Percentiles rank a stretch among this genome's conserved stretches.
These are phyloP conservation scores for Penaeus vannamei DNA, from an alignment of 1,140 invertebrate genomes.

Conservation along the genomic window DNA sequence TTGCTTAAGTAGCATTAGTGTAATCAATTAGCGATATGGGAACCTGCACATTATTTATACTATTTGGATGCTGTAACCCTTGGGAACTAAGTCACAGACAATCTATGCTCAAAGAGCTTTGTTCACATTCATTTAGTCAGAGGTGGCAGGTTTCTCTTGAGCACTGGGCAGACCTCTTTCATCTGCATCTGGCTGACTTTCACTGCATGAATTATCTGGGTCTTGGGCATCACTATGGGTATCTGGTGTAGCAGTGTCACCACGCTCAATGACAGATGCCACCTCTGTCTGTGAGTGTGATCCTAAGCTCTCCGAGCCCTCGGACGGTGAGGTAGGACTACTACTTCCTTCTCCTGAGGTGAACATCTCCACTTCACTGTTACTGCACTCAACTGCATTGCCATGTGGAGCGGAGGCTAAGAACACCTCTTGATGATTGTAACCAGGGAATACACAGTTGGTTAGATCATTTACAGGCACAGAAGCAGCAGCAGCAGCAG, in stretches of 20 bases:
- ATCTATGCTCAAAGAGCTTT: neutral
- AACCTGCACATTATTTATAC: neutral
- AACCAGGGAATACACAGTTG: conserved; percentile 22
- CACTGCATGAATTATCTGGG: conserved; percentile 42
- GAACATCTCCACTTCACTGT: conserved; percentile 47
- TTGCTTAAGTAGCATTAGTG: too few species aligned
- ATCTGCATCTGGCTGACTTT: conserved; percentile 46
- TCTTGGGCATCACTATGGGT: conserved; percentile 66
- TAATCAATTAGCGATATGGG: too few species aligned
- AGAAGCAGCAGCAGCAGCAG: conserved; percentile 56
- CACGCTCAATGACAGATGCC: conserved; percentile 65
- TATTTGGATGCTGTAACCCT: neutral
- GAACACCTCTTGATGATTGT: conserved; percentile 21
- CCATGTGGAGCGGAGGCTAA: conserved; percentile 24
- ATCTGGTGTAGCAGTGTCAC: conserved; percentile 65
- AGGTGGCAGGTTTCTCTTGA: conserved; percentile 41
- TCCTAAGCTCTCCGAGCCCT: conserved; percentile 65
- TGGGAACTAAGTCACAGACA: conserved; percentile 8
- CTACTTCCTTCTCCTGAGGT: conserved; percentile 47
- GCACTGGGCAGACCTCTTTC: neutral
- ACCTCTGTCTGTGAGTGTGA: conserved; percentile 68
- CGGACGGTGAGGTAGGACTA: conserved; percentile 58
- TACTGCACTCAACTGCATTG: conserved; percentile 45
- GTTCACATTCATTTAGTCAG: conserved; percentile 42
- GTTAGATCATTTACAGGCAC: conserved; percentile 47